Conservation (phyloP, 1,140 invertebrate genomes). For the silkworm (Bombyx mori) region DNA sequence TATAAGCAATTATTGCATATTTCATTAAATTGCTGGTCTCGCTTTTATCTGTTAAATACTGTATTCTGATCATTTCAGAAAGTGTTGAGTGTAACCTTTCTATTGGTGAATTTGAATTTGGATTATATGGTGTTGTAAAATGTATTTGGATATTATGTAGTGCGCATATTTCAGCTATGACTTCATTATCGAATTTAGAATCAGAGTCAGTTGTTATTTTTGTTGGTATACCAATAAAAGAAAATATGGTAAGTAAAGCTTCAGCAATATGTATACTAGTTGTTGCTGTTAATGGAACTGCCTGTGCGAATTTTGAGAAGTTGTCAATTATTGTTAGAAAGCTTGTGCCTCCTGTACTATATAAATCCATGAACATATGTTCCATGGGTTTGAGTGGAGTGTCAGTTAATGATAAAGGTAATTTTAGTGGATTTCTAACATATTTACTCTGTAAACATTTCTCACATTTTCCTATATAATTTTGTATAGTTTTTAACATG, state of each 20-base stretch:
- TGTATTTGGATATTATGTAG: conserved; percentile 33
- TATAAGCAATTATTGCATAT: conserved; percentile 8
- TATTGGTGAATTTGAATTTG: conserved; percentile 36
- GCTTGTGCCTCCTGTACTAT: conserved; percentile 15
- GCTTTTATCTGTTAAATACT: conserved; percentile 14
- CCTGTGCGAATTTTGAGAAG: conserved; percentile 28
- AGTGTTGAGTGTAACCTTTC: conserved; percentile 25
- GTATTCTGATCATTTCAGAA: conserved; percentile 35
- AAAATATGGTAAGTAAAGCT: conserved; percentile 18
- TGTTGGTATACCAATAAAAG: conserved; percentile 15
- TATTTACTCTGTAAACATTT: conserved; percentile 5
- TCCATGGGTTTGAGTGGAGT: conserved; percentile 18
- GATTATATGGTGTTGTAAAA: conserved; percentile 34
- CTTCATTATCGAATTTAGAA: conserved; percentile 7
- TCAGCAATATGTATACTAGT: conserved; percentile 28
- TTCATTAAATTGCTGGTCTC: conserved; percentile 6
- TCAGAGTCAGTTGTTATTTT: conserved; percentile 19
- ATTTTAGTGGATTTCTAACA: conserved; percentile 3
- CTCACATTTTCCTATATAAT: conserved; percentile 4
- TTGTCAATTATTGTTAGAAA: conserved; percentile 26
- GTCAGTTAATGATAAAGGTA: conserved; percentile 15
- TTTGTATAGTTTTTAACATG: conserved; percentile 10
- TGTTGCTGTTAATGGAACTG: conserved; percentile 17
- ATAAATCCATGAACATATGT: conserved; percentile 26
- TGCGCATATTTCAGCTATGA: conserved; percentile 17